Percentiles rank a stretch among this genome's conserved stretches.
These are phyloP conservation scores for Archocentrus centrarchus DNA, from an alignment of 2,113 vertebrate species.

Conservation along the genomic window DNA sequence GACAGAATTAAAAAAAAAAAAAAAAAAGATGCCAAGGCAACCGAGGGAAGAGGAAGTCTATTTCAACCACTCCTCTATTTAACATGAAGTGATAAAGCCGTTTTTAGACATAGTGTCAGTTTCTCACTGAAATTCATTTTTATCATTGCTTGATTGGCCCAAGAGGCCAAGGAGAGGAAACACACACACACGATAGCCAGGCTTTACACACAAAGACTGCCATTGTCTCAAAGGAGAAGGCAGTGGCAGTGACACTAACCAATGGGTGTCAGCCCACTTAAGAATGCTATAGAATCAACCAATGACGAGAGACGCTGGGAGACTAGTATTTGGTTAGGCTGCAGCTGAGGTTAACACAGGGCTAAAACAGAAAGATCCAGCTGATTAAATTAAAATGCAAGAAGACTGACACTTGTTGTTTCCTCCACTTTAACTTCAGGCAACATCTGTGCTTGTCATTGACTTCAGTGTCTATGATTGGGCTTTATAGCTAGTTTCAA, in stretches of 20 bases:
- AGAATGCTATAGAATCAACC: conserved; percentile 54
- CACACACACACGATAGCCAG: conserved; percentile 22
- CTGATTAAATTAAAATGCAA: conserved; percentile 22
- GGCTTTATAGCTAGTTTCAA: not conserved
- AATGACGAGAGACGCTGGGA: conserved; percentile 44
- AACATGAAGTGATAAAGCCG: not conserved
- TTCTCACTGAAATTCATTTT: conserved; percentile 36
- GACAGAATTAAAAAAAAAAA: conserved; percentile 5
- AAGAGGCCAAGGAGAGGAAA: not conserved
- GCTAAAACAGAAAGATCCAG: conserved; percentile 12
- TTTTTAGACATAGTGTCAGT: conserved; percentile 2
- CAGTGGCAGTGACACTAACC: conserved; percentile 66
- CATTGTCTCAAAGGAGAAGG: conserved; percentile 67
- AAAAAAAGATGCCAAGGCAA: not conserved
- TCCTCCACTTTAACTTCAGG: not conserved
- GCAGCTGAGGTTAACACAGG: conserved; percentile 43
- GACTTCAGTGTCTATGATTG: not conserved
- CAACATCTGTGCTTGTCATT: conserved; percentile 8
- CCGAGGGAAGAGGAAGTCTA: conserved; percentile 48
- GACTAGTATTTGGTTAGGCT: conserved; percentile 35
- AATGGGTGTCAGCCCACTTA: conserved; percentile 65
- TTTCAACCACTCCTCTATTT: conserved; percentile 19
- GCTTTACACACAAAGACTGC: conserved; percentile 63
- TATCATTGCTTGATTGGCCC: conserved; percentile 34
- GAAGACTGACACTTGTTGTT: not conserved